Evolutionary conservation across 2,888 invertebrate species (phyloP).

Genomic region (Caradrina clavipalpis): DNA sequence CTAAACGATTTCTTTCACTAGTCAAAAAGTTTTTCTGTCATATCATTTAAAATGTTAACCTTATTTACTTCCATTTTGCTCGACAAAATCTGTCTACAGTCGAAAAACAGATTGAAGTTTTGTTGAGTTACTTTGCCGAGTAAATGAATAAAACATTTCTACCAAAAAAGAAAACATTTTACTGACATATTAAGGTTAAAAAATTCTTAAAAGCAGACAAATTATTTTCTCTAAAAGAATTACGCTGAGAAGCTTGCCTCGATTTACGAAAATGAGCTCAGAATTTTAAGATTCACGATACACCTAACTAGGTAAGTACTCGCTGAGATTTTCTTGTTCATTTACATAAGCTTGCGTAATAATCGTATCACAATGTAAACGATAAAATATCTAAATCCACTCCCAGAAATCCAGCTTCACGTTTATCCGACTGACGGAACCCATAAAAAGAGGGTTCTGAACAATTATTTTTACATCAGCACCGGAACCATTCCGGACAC

Average conservation of each 20-base stretch:
- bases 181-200: conserved; percentile 28
- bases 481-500: conserved; percentile 76
- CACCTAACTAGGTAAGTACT: conserved; percentile 20
- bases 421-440: conserved; percentile 69
- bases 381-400: conserved; percentile 70
- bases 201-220: conserved; percentile 23
- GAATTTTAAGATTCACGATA: conserved; percentile 24
- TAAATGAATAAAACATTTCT: conserved; percentile 12
- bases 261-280: conserved; percentile 35
- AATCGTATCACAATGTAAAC: conserved; percentile 52
- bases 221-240: conserved; percentile 35
- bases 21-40: neutral
- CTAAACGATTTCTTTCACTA: neutral
- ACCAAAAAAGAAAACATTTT: conserved; percentile 15
- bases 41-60: conserved; percentile 16
- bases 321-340: conserved; percentile 37
- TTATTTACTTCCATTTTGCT: conserved; percentile 1
- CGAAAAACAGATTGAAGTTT: too few species aligned
- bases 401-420: conserved; percentile 61
- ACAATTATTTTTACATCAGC: conserved; percentile 84
- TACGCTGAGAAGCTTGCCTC: conserved; percentile 21
- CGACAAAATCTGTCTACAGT: neutral
- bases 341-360: conserved; percentile 56
- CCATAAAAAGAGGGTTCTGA: conserved; percentile 74
- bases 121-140: too few species aligned